These are phyloP conservation scores for Podarcis muralis DNA, from an alignment of 2,113 vertebrate species.

Conservation along the genomic window DNA sequence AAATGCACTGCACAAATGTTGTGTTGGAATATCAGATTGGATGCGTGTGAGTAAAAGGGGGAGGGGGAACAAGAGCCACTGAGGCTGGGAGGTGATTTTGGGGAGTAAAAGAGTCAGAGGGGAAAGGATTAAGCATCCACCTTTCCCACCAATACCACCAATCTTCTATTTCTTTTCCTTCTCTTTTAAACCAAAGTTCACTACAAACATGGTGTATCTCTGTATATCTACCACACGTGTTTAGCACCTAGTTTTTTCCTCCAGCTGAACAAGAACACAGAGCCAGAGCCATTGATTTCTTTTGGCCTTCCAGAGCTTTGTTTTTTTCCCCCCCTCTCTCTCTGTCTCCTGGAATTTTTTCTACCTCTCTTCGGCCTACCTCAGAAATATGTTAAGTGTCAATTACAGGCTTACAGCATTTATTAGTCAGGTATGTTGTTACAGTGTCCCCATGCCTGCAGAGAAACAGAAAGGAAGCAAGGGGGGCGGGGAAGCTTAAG, in stretches of 20 bases:
- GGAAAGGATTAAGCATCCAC: background rate
- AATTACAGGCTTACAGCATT: constrained; percentile 63
- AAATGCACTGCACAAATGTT: background rate
- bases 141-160: background rate
- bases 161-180: background rate
- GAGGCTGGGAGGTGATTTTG: background rate
- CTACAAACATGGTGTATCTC: background rate
- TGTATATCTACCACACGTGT: background rate
- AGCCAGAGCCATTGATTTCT: background rate
- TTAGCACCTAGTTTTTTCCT: background rate
- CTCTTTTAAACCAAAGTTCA: background rate
- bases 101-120: background rate
- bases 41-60: background rate
- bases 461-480: constrained; percentile 14
- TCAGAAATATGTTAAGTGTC: constrained; percentile 32
- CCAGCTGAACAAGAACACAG: background rate
- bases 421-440: constrained; percentile 51
- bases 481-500: background rate
- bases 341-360: constrained; percentile 17
- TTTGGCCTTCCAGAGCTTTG: background rate
- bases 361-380: constrained; percentile 16
- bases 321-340: constrained; percentile 14
- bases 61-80: background rate
- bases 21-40: background rate
- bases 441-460: background rate